Conservation (phyloP, 2,113 vertebrate species). For the Caranx ignobilis region DNA sequence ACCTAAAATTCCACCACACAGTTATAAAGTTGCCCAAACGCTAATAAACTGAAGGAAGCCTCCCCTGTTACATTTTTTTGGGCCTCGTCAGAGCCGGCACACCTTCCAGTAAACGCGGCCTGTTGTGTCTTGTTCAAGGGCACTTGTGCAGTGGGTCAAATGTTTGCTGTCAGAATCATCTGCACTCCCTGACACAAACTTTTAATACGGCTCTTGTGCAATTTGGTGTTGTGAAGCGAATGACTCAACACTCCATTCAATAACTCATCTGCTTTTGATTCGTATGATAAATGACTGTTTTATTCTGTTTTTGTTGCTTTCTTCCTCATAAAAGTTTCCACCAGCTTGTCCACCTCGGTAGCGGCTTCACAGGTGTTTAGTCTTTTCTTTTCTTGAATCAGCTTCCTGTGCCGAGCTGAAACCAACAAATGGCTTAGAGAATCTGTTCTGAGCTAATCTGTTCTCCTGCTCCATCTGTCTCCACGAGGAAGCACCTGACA, state of each 20-base stretch:
- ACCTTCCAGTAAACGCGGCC: slow-evolving; percentile 23
- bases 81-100: slow-evolving; percentile 6
- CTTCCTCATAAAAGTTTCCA: slow-evolving; percentile 22
- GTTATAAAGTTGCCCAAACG: slow-evolving; percentile 30
- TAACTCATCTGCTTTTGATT: not conserved
- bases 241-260: not conserved
- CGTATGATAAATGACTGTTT: not conserved
- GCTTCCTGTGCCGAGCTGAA: slow-evolving; percentile 55
- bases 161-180: not conserved
- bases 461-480: slow-evolving; percentile 71
- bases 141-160: not conserved
- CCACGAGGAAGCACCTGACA: slow-evolving; percentile 71
- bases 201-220: not conserved
- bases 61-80: not conserved
- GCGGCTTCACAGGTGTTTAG: slow-evolving; percentile 60
- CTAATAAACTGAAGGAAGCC: slow-evolving; percentile 16
- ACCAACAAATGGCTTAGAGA: slow-evolving; percentile 50
- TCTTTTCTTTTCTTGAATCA: slow-evolving; percentile 52
- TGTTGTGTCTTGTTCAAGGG: slow-evolving; percentile 7
- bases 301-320: not conserved
- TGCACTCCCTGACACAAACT: not conserved
- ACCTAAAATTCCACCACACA: not conserved
- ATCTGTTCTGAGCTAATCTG: slow-evolving; percentile 59
- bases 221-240: not conserved
- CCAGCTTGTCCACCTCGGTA: slow-evolving; percentile 38